Conservation (phyloP, 2,888 invertebrate species). For the Spisula subtruncata region DNA sequence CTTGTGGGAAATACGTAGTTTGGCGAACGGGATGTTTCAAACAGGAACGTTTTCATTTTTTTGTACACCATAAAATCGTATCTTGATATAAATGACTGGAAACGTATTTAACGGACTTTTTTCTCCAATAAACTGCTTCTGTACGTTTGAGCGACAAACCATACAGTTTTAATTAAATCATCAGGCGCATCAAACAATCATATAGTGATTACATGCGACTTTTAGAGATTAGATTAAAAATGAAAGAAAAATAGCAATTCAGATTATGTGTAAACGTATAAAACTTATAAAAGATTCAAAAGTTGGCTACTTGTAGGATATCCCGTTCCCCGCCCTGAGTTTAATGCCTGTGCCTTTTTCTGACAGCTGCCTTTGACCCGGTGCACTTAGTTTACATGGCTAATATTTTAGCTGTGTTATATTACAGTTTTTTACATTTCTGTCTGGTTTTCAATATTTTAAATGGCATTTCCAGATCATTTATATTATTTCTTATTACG, state of each 20-base stretch:
- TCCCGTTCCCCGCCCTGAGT: neutral
- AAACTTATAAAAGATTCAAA: neutral
- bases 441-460: no score
- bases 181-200: no score
- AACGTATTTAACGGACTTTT: neutral
- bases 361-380: neutral
- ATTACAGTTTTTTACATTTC: no score
- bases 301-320: neutral
- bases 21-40: neutral
- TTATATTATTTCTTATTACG: no score
- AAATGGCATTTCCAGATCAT: no score
- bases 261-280: neutral
- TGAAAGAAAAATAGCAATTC: neutral
- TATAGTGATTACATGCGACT: neutral
- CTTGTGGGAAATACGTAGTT: neutral
- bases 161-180: neutral
- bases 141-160: slow-evolving; percentile 20
- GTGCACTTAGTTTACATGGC: neutral
- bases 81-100: neutral
- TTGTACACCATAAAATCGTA: neutral
- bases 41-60: neutral
- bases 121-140: neutral
- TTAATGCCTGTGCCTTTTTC: neutral
- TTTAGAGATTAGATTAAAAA: neutral
- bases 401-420: neutral